These are phyloP conservation scores for Litocranius walleri DNA, from an alignment of 2,113 vertebrate genomes.

Conservation along the genomic window DNA sequence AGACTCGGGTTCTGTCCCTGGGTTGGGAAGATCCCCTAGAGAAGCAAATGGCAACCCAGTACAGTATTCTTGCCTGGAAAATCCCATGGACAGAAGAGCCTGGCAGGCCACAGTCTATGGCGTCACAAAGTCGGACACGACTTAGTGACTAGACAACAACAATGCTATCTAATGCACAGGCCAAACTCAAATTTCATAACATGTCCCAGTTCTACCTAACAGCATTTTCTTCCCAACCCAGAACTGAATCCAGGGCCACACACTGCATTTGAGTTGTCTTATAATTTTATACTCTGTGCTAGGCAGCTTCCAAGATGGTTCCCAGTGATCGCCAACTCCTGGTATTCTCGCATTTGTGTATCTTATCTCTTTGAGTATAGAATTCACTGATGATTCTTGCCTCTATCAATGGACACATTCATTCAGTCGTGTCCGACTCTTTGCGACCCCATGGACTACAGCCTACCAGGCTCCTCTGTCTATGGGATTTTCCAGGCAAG, in stretches of 20 bases:
- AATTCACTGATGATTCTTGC: background rate
- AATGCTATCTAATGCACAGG: background rate
- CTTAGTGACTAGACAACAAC: background rate
- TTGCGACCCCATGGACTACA: background rate
- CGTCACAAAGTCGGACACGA: background rate
- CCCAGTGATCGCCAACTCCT: background rate
- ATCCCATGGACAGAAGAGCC: background rate
- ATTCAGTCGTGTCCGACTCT: background rate
- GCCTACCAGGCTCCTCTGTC: background rate
- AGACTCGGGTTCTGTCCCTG: background rate
- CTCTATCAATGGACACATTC: background rate
- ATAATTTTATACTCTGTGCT: background rate
- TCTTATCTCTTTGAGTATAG: background rate
- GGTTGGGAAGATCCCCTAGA: background rate
- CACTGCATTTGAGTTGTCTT: background rate
- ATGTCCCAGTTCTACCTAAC: background rate
- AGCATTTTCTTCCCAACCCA: background rate
- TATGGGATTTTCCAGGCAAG: background rate
- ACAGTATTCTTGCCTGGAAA: background rate
- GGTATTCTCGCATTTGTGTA: background rate
- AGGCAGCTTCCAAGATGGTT: background rate
- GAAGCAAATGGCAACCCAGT: background rate
- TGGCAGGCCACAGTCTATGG: background rate
- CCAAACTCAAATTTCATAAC: background rate
- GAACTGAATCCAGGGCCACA: background rate